phyloP scores from a whole-genome alignment of 2,888 invertebrate genomes.

The Tenodera sinensis region DNA sequence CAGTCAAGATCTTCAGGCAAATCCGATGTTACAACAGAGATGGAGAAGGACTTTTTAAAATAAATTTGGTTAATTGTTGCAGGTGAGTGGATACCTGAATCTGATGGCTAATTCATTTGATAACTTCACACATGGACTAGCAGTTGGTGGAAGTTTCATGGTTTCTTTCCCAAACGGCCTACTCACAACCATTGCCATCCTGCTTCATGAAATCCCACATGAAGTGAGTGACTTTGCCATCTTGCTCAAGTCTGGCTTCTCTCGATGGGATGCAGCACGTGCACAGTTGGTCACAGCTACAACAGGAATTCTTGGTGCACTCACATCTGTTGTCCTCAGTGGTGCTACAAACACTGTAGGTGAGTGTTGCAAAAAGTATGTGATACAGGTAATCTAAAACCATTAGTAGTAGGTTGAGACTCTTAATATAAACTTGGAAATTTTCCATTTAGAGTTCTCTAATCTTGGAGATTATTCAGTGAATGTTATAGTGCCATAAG shows the following conservation, averaged over 20 bases:
- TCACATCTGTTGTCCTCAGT: conserved; percentile 79
- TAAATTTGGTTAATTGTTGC: background rate
- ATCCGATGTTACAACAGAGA: no score
- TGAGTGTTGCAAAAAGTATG: conserved; percentile 42
- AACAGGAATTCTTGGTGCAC: conserved; percentile 83
- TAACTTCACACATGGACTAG: conserved; percentile 97
- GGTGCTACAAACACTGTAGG: conserved; percentile 77
- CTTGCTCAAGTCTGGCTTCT: conserved; percentile 86
- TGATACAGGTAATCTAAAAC: no score
- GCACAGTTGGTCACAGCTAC: conserved; percentile 90
- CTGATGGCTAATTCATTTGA: conserved; percentile 94
- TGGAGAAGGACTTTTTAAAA: background rate
- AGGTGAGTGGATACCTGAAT: conserved; percentile 76
- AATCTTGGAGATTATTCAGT: no score
- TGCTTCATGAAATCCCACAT: conserved; percentile 96
- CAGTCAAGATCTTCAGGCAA: no score
- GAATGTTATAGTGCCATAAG: no score
- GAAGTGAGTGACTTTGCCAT: conserved; percentile 99
- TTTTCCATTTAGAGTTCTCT: no score
- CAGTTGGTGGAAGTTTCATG: conserved; percentile 95
- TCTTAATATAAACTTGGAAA: no score
- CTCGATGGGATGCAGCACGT: conserved; percentile 89
- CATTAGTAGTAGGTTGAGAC: no score
- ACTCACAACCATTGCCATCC: conserved; percentile 90
- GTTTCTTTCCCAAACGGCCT: conserved; percentile 86